phyloP scores from a whole-genome alignment of 2,888 invertebrate species.

The Macaria notata region DNA sequence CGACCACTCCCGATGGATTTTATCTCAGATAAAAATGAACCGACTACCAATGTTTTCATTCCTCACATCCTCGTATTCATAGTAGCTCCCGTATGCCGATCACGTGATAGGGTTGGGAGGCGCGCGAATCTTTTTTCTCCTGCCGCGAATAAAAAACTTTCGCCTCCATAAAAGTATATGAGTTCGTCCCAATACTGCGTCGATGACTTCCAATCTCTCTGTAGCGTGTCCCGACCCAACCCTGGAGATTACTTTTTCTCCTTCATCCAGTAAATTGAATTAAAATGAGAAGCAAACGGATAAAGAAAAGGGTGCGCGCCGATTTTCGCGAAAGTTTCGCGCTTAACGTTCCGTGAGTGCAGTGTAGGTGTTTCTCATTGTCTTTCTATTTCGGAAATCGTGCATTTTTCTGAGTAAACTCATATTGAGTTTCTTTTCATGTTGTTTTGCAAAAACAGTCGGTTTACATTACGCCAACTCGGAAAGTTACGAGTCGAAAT shows the following conservation, averaged over 20 bases:
- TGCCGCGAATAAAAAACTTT: slow-evolving; percentile 76
- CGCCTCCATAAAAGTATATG: slow-evolving; percentile 77
- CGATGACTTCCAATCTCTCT: slow-evolving; percentile 80
- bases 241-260: slow-evolving; percentile 78
- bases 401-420: not conserved
- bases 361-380: slow-evolving; percentile 42
- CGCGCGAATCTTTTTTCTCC: slow-evolving; percentile 73
- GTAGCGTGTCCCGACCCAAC: slow-evolving; percentile 74
- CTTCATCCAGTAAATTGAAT: slow-evolving; percentile 80
- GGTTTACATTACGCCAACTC: no score
- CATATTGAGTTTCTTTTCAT: not conserved
- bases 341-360: slow-evolving; percentile 51
- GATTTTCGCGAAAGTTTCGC: slow-evolving; percentile 67
- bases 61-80: slow-evolving; percentile 59
- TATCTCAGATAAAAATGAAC: slow-evolving; percentile 52
- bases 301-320: slow-evolving; percentile 72
- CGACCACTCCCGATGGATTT: slow-evolving; percentile 44
- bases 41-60: slow-evolving; percentile 61
- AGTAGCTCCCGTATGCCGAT: slow-evolving; percentile 60
- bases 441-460: not conserved
- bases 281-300: slow-evolving; percentile 78
- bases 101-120: slow-evolving; percentile 55
- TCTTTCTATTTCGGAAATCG: slow-evolving; percentile 32
- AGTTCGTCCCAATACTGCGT: slow-evolving; percentile 78
- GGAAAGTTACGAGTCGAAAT: no score